These are phyloP conservation scores for Cordilura impudica DNA, from an alignment of 2,888 invertebrate species.

Conservation along the genomic window DNA sequence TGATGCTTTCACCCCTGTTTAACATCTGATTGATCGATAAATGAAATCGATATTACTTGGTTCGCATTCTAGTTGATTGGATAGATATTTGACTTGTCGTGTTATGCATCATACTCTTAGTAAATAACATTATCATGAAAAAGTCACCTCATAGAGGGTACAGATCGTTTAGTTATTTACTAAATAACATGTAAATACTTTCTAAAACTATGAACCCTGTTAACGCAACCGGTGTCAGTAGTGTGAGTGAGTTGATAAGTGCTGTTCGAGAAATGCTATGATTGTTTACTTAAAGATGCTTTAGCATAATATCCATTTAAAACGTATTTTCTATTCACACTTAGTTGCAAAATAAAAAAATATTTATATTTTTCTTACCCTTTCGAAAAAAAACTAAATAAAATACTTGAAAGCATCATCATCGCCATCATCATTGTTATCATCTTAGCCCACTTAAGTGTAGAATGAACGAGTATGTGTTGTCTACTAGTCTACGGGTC, in stretches of 20 bases:
- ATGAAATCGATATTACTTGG: too few species aligned
- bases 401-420: constrained; percentile 25
- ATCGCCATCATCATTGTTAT: constrained; percentile 42
- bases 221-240: constrained; percentile 9
- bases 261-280: not conserved
- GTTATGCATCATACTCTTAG: too few species aligned
- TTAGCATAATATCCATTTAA: not conserved
- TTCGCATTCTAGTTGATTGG: too few species aligned
- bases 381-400: constrained; percentile 10
- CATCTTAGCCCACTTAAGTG: constrained; percentile 40
- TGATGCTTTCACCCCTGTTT: too few species aligned
- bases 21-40: too few species aligned
- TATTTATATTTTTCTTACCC: not conserved
- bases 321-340: not conserved
- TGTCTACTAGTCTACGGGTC: constrained; percentile 35
- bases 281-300: not conserved
- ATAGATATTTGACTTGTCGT: too few species aligned
- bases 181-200: too few species aligned
- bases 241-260: not conserved
- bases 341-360: not conserved
- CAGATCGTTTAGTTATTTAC: too few species aligned
- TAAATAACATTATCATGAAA: too few species aligned
- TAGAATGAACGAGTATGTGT: too few species aligned
- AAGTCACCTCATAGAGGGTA: too few species aligned
- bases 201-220: too few species aligned